These are phyloP conservation scores for Fundulus diaphanus DNA, from an alignment of 2,797 vertebrate species.

Conservation along the genomic window DNA sequence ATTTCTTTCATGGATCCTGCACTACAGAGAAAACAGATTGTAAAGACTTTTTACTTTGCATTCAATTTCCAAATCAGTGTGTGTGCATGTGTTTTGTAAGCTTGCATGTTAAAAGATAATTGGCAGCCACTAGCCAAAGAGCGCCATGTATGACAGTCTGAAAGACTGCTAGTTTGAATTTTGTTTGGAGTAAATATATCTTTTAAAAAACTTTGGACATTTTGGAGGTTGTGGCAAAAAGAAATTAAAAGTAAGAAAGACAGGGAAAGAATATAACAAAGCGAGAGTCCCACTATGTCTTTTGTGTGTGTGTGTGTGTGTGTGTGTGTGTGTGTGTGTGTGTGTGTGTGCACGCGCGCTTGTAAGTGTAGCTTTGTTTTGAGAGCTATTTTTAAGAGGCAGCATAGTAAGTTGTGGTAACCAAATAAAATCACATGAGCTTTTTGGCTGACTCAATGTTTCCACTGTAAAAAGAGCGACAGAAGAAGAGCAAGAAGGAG, in stretches of 20 bases:
- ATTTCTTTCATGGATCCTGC: not conserved
- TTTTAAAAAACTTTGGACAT: not conserved
- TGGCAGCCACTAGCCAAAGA: constrained; percentile 1
- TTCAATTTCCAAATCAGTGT: constrained; percentile 6
- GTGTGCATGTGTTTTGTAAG: not conserved
- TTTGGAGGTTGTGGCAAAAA: constrained; percentile 10
- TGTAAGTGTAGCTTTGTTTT: constrained; percentile 59
- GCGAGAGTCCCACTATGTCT: constrained; percentile 33
- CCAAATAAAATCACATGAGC: constrained; percentile 75
- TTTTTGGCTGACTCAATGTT: constrained; percentile 65
- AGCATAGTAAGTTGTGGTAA: constrained; percentile 74
- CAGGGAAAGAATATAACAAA: constrained; percentile 35
- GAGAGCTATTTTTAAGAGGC: constrained; percentile 69
- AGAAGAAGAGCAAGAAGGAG: constrained; percentile 35
- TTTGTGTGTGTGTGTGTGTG: constrained; percentile 37
- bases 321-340: constrained; percentile 6
- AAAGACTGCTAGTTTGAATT: not conserved
- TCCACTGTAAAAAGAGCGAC: constrained; percentile 55
- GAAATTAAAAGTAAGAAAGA: constrained; percentile 17
- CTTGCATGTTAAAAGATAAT: constrained; percentile 2
- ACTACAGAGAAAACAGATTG: not conserved
- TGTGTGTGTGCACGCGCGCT: constrained; percentile 16
- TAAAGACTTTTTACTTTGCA: constrained; percentile 5
- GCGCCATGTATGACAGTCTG: not conserved
- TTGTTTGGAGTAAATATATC: not conserved